phyloP scores from a whole-genome alignment of 2,113 vertebrate species.

The Apteryx mantelli region DNA sequence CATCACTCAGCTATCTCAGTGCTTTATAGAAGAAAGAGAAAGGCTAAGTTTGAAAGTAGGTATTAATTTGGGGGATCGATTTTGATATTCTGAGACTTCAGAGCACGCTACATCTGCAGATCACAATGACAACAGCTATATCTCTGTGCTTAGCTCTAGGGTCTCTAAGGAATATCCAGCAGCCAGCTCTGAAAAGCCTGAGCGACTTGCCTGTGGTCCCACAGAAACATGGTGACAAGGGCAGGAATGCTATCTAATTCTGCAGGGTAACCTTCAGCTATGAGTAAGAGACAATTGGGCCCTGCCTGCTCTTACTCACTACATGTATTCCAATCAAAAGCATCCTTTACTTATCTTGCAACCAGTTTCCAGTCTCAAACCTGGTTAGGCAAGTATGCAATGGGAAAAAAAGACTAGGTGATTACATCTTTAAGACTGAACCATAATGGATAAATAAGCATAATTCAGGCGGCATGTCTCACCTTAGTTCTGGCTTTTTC shows the following conservation, averaged over 20 bases:
- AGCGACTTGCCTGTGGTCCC: neutral
- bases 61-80: neutral
- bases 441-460: neutral
- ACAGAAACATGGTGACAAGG: neutral
- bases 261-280: neutral
- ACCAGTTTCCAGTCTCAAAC: neutral
- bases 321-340: neutral
- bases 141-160: rapidly evolving
- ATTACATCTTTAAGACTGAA: neutral
- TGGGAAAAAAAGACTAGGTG: neutral
- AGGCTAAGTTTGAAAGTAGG: neutral
- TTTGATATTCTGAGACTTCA: neutral
- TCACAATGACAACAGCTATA: neutral
- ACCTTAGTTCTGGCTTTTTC: neutral
- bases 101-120: neutral
- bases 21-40: neutral
- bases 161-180: neutral
- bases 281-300: neutral
- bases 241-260: neutral
- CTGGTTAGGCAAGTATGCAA: neutral
- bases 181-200: neutral
- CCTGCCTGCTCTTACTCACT: neutral
- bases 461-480: neutral
- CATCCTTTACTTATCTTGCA: neutral
- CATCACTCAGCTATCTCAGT: neutral